These are phyloP conservation scores for Pollachius pollachius DNA, from an alignment of 2,113 vertebrate genomes.

Conservation along the genomic window DNA sequence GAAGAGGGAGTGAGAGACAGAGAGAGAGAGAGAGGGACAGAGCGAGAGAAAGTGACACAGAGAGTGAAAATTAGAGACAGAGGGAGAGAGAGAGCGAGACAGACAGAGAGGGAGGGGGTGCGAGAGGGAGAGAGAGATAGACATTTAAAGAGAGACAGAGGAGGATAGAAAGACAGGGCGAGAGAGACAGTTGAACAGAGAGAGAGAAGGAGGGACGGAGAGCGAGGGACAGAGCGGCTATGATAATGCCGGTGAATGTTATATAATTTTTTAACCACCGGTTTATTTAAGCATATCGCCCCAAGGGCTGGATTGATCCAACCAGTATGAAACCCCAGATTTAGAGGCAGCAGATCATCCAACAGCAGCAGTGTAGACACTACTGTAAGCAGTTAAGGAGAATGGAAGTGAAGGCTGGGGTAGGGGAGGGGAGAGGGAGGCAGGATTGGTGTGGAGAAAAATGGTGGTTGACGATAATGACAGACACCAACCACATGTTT, in stretches of 20 bases:
- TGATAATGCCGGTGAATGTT: too few species aligned
- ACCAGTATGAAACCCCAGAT: too few species aligned
- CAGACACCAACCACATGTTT: conserved; percentile 69
- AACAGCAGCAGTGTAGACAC: too few species aligned
- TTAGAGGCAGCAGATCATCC: too few species aligned
- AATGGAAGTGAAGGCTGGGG: too few species aligned
- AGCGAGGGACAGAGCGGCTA: too few species aligned
- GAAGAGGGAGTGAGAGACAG: conserved; percentile 13
- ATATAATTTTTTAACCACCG: too few species aligned
- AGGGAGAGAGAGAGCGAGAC: neutral
- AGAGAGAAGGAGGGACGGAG: too few species aligned
- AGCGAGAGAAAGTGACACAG: conserved; percentile 8
- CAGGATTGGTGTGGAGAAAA: neutral
- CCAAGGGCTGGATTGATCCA: too few species aligned
- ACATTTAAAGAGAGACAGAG: neutral
- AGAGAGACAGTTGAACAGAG: neutral
- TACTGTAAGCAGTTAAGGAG: too few species aligned
- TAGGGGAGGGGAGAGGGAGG: too few species aligned
- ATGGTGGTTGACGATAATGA: conserved; percentile 36
- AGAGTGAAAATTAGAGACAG: neutral
- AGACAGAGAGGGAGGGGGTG: neutral
- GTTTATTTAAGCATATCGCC: too few species aligned
- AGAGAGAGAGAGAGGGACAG: conserved; percentile 22
- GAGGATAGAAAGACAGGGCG: neutral
- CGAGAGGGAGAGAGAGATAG: neutral